These are phyloP conservation scores for Lacerta agilis DNA, from an alignment of 2,797 vertebrate species.

Conservation along the genomic window DNA sequence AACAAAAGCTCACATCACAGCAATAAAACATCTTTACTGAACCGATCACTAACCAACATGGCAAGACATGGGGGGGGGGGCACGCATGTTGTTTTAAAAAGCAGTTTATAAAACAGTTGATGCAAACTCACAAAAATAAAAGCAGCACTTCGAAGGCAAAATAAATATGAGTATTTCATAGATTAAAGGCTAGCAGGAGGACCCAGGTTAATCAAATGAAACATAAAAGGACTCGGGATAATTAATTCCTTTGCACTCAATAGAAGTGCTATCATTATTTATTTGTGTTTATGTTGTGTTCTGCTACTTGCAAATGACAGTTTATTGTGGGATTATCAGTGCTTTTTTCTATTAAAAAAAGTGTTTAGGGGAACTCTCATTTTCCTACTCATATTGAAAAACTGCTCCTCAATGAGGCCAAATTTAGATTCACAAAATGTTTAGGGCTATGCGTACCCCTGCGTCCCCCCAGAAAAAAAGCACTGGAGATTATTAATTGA, in stretches of 20 bases:
- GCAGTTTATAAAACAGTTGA: neutral
- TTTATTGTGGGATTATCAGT: neutral
- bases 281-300: slow-evolving; percentile 45
- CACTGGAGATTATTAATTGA: slow-evolving; percentile 2
- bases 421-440: too few species aligned
- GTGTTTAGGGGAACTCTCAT: too few species aligned
- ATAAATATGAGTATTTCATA: slow-evolving; percentile 30
- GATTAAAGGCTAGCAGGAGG: slow-evolving; percentile 38
- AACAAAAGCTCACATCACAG: slow-evolving; percentile 37
- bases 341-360: too few species aligned
- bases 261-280: slow-evolving; percentile 31
- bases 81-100: slow-evolving; percentile 21
- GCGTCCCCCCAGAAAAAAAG: too few species aligned
- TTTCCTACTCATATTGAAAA: too few species aligned
- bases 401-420: too few species aligned
- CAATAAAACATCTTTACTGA: slow-evolving; percentile 39
- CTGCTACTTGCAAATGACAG: slow-evolving; percentile 10
- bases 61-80: neutral
- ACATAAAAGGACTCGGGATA: slow-evolving; percentile 38
- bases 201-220: slow-evolving; percentile 51
- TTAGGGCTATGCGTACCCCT: too few species aligned
- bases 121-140: slow-evolving; percentile 48
- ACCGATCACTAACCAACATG: neutral
- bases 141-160: neutral
- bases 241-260: slow-evolving; percentile 32